Percentiles rank a stretch among this genome's conserved stretches.
These are phyloP conservation scores for Pseudomyrmex dendroicus DNA, from an alignment of 1,140 invertebrate species.

Conservation along the genomic window DNA sequence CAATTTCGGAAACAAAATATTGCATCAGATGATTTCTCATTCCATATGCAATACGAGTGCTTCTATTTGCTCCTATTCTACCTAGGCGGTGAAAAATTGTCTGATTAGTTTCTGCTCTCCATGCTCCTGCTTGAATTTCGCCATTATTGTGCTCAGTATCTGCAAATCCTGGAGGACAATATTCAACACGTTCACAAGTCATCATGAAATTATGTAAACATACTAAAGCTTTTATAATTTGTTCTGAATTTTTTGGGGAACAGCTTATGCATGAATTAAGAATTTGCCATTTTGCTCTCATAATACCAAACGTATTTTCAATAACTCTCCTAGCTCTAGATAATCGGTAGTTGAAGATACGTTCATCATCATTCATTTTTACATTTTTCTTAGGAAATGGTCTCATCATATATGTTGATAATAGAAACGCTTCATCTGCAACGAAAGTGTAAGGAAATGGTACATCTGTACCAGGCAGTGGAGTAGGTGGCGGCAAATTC, in stretches of 20 bases:
- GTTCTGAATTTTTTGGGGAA: conserved; percentile 8
- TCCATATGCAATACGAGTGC: neutral
- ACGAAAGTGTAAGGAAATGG: conserved; percentile 1
- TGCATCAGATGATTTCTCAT: conserved; percentile 19
- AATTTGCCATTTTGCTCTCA: conserved; percentile 5
- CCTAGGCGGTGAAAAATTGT: neutral
- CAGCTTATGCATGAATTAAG: neutral
- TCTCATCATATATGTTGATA: conserved; percentile 13
- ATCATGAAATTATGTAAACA: conserved; percentile 19
- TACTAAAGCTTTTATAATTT: neutral
- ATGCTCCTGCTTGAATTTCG: neutral
- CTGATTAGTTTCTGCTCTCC: neutral
- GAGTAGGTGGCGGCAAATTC: neutral
- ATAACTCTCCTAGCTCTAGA: conserved; percentile 3
- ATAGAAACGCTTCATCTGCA: neutral
- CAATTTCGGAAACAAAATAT: neutral
- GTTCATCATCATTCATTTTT: neutral
- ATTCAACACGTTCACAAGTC: conserved; percentile 2
- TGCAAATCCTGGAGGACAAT: neutral
- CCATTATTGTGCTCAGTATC: conserved; percentile 4
- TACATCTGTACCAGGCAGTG: neutral
- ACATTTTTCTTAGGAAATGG: neutral
- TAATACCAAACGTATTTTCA: conserved; percentile 6
- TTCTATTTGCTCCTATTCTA: conserved; percentile 15
- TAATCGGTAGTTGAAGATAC: neutral